Evolutionary conservation across 2,113 vertebrate species (phyloP), one percentile per base, ranked within the genome.

Genomic region (Gobio gobio): DNA sequence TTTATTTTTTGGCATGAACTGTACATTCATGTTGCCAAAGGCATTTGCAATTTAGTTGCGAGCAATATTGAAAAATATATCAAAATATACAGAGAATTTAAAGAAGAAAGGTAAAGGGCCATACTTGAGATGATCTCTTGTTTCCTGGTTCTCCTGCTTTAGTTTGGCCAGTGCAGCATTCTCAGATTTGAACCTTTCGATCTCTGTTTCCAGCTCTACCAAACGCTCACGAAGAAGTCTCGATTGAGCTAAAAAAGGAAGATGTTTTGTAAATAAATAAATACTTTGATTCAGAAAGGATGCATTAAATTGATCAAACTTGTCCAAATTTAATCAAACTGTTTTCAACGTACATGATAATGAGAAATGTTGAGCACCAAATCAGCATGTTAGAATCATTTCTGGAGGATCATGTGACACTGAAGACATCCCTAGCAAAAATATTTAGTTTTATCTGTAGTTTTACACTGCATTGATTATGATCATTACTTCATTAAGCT

Each of bases 111-210:
- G 49, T 54, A n/a, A 33, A 5, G 10, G 4, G 14, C 18, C 43
- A 26, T 92, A 98, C 98, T 96, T 95, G 87, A 98, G 87, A 22
- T 88, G 93, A 85, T 96, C 95, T 91, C 95, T 89, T 29, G 91
- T 91, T 0, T 80, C 94, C 90, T 97, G 95, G 54, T 95, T 96
- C 87, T 98, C 96, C 87, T 95, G 94, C 68, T 95, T 94, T 36
- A 98, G 96, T 90, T 94, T 96, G 87, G 89, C 77, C 80, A 99
- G 92, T 3, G 92, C 91, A 14, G 91, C 82, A 22, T 98, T 99
- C 91, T 99, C 97, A 87, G 94, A 94, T 94, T 95, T 97, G 89
- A 99, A 99, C 77, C 95, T 95, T 89, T 97, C 95, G 20, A 99
- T 98, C 94, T 99, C 97, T 0, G 91, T 92, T 93, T 99, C 98